Evolutionary conservation across 2,888 invertebrate species (phyloP), one percentile per base, ranked within the genome.

Genomic region (Zygothrica quintamaculata): DNA sequence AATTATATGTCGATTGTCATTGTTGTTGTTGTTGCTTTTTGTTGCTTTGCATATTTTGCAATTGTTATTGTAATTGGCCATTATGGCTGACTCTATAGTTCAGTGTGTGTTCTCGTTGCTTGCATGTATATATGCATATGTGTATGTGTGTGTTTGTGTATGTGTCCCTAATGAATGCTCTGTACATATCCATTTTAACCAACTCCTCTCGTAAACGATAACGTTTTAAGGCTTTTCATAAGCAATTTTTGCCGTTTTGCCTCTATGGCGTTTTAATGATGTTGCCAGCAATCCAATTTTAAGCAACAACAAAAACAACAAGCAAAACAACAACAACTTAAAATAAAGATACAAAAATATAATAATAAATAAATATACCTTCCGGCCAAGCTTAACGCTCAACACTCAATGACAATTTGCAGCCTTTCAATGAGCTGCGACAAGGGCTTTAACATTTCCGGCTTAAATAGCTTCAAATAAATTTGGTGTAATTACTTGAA

Each of bases 171-270:
- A 84, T 79, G 55, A 57, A 48, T 62, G 74, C 74, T 65, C 47
- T 55, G 43, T 29, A 55, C 53, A 57, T 52, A 44, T 59, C 65
- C 74, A 78, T 68, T 76, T 84, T 74, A 64, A 65, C 60, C 72
- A 73, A 81, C 80, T 86, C 86, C 87, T 87, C 68, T 79, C 64
- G 72, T 88, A 88, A 88, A 88, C 88, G 88, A 87, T 73, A 88
- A 82, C 88, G 88, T 88, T 88, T 88, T 88, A 78, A 79, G 74
- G 81, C 86, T 74, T 72, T 88, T 88, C 86, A 79, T 74, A 68
- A 64, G 48, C 59, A 43, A 16, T 65, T 56, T 40, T 53, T 66
- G 66, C 62, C 58, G 33, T 53, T 69, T 67, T 47, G 36, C 59
- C 31, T 9, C 44, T 36, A 60, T 60, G 60, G 73, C 58, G 33